These are phyloP conservation scores for Drosophila insularis DNA, from an alignment of 1,140 invertebrate genomes.

Conservation along the genomic window DNA sequence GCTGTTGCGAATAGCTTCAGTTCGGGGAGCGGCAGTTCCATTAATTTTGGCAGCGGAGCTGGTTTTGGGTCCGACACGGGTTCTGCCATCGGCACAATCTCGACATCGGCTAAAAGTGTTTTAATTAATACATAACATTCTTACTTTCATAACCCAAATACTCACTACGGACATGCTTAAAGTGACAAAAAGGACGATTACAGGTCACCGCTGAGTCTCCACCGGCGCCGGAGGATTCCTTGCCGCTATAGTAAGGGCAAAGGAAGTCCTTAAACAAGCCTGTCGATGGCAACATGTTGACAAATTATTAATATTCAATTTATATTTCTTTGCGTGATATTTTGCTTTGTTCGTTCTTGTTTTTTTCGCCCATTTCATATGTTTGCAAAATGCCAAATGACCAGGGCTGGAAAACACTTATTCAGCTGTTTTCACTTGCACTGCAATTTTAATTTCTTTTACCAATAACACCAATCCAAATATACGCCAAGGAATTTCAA, in stretches of 20 bases:
- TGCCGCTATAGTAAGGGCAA: conserved; percentile 92
- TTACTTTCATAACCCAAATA: neutral
- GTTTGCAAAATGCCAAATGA: conserved; percentile 13
- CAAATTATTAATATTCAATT: conserved; percentile 26
- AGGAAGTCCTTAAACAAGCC: conserved; percentile 92
- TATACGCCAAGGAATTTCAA: neutral
- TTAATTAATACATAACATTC: neutral
- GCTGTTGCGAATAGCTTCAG: conserved; percentile 49
- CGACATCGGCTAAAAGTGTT: conserved; percentile 61
- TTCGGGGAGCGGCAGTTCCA: conserved; percentile 65
- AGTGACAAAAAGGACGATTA: conserved; percentile 94
- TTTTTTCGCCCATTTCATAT: conserved; percentile 46
- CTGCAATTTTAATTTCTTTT: neutral
- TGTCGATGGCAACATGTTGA: conserved; percentile 91
- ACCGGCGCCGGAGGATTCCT: conserved; percentile 30
- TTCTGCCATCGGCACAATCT: conserved; percentile 31
- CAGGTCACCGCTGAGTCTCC: conserved; percentile 83
- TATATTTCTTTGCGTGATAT: conserved; percentile 18
- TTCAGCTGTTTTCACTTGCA: conserved; percentile 1
- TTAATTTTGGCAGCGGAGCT: conserved; percentile 61
- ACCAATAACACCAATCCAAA: neutral
- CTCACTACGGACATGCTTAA: conserved; percentile 89
- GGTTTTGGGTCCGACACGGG: conserved; percentile 62
- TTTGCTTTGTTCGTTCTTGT: conserved; percentile 21
- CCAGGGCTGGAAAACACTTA: neutral